These are phyloP conservation scores for Drosophila repletoides DNA, from an alignment of 1,140 invertebrate species.

Conservation along the genomic window DNA sequence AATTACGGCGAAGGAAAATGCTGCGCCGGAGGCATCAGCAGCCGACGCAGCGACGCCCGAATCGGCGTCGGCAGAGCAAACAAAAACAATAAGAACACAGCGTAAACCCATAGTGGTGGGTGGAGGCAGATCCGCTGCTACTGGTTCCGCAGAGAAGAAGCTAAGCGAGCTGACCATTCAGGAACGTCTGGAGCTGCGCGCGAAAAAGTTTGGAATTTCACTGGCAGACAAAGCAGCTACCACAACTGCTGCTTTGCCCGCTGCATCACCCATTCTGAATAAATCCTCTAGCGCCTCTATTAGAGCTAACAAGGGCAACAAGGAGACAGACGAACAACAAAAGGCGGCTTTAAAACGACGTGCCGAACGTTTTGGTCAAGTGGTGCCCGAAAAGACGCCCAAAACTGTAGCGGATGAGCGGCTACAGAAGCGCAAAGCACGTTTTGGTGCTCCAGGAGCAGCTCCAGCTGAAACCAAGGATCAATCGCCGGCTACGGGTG, in stretches of 20 bases:
- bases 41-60: background rate
- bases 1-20: constrained; percentile 55
- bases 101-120: constrained; percentile 55
- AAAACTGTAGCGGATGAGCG: constrained; percentile 87
- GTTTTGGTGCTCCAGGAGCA: constrained; percentile 87
- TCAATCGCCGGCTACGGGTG: too few species aligned
- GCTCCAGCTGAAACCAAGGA: constrained; percentile 43
- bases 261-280: constrained; percentile 77
- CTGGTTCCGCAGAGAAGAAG: constrained; percentile 7
- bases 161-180: constrained; percentile 80
- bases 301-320: constrained; percentile 53
- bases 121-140: constrained; percentile 4
- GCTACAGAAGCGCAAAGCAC: constrained; percentile 88
- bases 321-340: constrained; percentile 80
- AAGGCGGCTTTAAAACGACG: constrained; percentile 88
- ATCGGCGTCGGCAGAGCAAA: constrained; percentile 13
- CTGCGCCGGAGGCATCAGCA: too few species aligned
- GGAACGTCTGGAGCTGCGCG: constrained; percentile 89
- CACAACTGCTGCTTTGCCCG: background rate
- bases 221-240: background rate
- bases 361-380: constrained; percentile 89
- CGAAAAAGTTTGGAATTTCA: constrained; percentile 89
- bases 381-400: constrained; percentile 87
- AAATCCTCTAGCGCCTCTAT: constrained; percentile 83
- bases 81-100: constrained; percentile 23